Evolutionary conservation across 2,888 invertebrate species (phyloP), one percentile per base, ranked within the genome.

Genomic region (Synergus japonicus): DNA sequence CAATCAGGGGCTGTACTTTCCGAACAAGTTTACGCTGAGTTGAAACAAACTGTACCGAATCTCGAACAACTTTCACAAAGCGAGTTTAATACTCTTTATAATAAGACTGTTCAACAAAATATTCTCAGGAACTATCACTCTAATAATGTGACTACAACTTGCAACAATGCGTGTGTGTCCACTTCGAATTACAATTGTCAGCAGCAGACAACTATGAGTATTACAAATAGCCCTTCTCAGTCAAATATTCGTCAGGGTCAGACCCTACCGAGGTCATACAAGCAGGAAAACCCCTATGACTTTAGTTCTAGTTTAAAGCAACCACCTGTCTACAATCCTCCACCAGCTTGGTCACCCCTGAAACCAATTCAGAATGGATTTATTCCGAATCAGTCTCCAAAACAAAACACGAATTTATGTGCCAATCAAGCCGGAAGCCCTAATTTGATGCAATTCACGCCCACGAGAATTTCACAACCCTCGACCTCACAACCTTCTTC

Each of bases 81-180:
- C 78, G 92, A 92, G 81, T 92, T 92, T 65, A 92, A 92, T 84
- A 92, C 92, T 54, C 88, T 92, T 8, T 92, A 92, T 78, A 92
- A 92, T 78, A 92, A 91, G 82, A 90, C 92, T 64, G 92, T 92
- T 13, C 91, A 91, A 58, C 92, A 92, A 76, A 92, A 89, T 79
- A 91, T 92, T 82, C 86, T 91, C 63, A 89, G 90, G 49, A 92
- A 90, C 80, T 90, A 90, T 79, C 90, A 90, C 41, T 86, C 88
- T 1, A 86, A 85, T 8, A 88, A 86, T 63, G 81, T 84, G 2
- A 76, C 80, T 9, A 63, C 84, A 49, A 77, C 86, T 5, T 78
- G 78, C 58, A 77, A 64, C 49, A 73, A 73, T 54, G 46, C 69
- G 58, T 54, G 43, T 63, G 67, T 73, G 15, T 64, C 77, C 29